Evolutionary conservation across 2,113 vertebrate species (phyloP), one percentile per base, ranked within the genome.

Genomic region (Aphyosemion australe): DNA sequence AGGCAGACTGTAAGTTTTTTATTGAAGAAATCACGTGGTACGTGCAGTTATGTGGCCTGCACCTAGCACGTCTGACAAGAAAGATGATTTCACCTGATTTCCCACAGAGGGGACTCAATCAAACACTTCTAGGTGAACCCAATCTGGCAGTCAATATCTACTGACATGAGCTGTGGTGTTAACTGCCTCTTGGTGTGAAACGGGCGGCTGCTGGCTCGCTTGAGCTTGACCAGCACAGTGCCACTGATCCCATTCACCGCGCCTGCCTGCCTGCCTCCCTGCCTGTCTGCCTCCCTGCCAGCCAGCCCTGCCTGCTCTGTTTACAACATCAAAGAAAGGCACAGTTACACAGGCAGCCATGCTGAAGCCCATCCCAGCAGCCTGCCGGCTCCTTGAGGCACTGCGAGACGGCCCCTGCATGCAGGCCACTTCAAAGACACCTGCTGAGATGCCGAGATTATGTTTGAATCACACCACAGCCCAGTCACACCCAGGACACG

Each of bases 71-170:
- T 75, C 46, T 72, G 76, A 83, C 62, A 76, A 49, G 66, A 66
- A 84, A 48, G 71, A 83, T 72, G 64, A 83, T 88, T 82, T 80
- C 85, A 86, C 85, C 52, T 65, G 68, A 88, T 79, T 84, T 84
- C 72, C 76, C 82, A 84, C 58, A 26, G 26, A 26, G 59, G 56
- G 79, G 72, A 75, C 65, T 53, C 78, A 57, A 63, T 81, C 80
- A 85, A 76, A 79, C 54, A 51, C 69, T 76, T 65, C 69, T 68
- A 79, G 88, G 81, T 69, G 81, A 78, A 83, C 59, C 65, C 57
- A 83, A 82, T 86, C 76, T 80, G 81, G 53, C 73, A 82, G 85
- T 87, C 87, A 79, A 88, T 90, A 89, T 89, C 76, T 87, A 88
- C 88, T 85, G 87, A 89, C 87, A 78, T 46, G 74, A 79, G 76